A percentile compares a stretch with the other conserved stretches of the same genome.
phyloP scores from a whole-genome alignment of 2,113 vertebrate genomes.

The Sciurus niger region DNA sequence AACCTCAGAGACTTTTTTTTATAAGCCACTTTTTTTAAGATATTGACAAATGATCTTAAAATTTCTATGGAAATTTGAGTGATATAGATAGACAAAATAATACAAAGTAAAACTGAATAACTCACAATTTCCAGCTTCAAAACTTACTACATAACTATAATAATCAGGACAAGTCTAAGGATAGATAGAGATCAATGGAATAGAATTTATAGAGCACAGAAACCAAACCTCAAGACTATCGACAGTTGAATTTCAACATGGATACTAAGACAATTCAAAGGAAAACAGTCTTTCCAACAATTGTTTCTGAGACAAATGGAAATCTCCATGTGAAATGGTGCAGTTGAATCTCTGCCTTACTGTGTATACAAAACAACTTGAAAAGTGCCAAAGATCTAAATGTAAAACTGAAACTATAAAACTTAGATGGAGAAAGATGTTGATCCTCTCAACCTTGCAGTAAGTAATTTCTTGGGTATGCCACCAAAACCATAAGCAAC shows the following conservation, averaged over 20 bases:
- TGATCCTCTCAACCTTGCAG: not conserved
- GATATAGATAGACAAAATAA: not conserved
- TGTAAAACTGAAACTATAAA: not conserved
- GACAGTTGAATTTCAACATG: not conserved
- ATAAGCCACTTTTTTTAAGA: not conserved
- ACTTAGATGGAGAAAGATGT: not conserved
- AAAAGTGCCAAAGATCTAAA: not conserved
- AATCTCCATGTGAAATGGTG: not conserved
- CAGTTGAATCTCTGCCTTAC: not conserved
- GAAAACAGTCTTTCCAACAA: not conserved
- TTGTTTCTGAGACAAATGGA: not conserved
- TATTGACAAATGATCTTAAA: constrained; percentile 7
- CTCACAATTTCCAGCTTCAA: not conserved
- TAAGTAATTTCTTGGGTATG: not conserved
- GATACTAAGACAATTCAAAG: not conserved
- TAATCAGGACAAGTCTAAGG: not conserved
- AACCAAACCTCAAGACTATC: not conserved
- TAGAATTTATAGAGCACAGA: not conserved
- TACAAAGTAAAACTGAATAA: not conserved
- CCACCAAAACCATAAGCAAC: not conserved
- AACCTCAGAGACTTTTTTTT: not conserved
- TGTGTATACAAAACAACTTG: not conserved
- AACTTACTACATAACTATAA: not conserved
- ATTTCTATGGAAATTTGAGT: not conserved
- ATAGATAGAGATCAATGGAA: not conserved